Evolutionary conservation across 2,888 invertebrate genomes (phyloP).

Genomic region (Idaea aversata): DNA sequence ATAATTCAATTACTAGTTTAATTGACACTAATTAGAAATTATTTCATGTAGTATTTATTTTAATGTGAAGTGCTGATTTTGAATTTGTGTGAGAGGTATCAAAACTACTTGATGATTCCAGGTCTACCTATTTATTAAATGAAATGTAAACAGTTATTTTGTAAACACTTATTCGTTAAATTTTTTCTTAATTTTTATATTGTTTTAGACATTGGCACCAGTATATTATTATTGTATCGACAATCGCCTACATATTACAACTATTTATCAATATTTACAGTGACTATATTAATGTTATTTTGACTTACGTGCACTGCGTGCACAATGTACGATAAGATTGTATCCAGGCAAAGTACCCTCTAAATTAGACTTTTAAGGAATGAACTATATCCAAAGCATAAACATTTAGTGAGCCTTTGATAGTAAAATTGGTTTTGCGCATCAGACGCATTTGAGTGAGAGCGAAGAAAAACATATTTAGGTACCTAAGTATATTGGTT

Average conservation of each 20-base stretch:
- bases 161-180: slow-evolving; percentile 8
- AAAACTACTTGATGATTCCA: slow-evolving; percentile 62
- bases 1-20: slow-evolving; percentile 77
- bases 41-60: slow-evolving; percentile 76
- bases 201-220: background rate
- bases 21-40: slow-evolving; percentile 76
- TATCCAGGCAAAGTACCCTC: background rate
- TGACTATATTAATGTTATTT: background rate
- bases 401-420: too few species aligned
- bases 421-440: too few species aligned
- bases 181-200: background rate
- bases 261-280: background rate
- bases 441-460: too few species aligned
- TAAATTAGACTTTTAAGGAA: background rate
- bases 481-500: too few species aligned
- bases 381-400: background rate
- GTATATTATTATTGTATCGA: background rate
- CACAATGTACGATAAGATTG: background rate
- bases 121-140: slow-evolving; percentile 56
- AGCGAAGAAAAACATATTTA: too few species aligned
- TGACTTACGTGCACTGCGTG: background rate
- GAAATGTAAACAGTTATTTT: slow-evolving; percentile 33
- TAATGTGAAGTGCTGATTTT: slow-evolving; percentile 62
- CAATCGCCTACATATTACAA: background rate
- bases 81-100: slow-evolving; percentile 67